Evolutionary conservation across 2,888 invertebrate genomes (phyloP), one percentile per base, ranked within the genome.

Genomic region (Hirtodrosophila cameraria): DNA sequence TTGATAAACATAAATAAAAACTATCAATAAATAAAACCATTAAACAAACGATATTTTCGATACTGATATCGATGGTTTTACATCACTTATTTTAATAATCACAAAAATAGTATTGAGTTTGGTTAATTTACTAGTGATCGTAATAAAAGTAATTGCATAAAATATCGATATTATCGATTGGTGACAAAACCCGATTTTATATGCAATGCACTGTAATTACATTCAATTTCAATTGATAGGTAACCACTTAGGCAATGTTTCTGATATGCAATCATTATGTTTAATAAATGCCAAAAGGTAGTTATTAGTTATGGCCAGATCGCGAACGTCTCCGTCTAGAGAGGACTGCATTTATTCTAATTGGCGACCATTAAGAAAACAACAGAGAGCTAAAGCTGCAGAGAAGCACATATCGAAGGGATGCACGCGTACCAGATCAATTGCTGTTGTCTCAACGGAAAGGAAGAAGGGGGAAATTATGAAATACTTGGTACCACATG

Each of bases 221-320:
- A 45, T 62, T 41, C 69, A 67, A 73, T 67, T 61, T 63, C 33
- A 63, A 68, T 52, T 68, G 62, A 53, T 54, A 36, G 52, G 28
- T 30, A n/a, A 11, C n/a, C 42, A 13, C 36, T 35, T 46, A 42
- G 23, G 18, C 39, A 52, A 62, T 60, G 33, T 63, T 48, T 31
- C 43, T 23, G 63, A 75, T 66, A 77, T 52, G 70, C 63, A 69
- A 75, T 78, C 62, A 85, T 76, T 75, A 78, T 72, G 72, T 77
- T 85, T 79, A 83, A 81, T 87, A 87, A 86, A 86, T 83, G 81
- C 67, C 68, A 71, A 70, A 75, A 76, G 79, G 61, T 77, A 66
- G 80, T 77, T 72, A 80, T 85, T 87, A 75, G 55, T 64, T 50
- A 49, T 52, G 39, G 50, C 48, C 9, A 16, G 23, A 18, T 7